These are phyloP conservation scores for Onchidella celtica DNA, from an alignment of 2,888 invertebrate species.

Conservation along the genomic window DNA sequence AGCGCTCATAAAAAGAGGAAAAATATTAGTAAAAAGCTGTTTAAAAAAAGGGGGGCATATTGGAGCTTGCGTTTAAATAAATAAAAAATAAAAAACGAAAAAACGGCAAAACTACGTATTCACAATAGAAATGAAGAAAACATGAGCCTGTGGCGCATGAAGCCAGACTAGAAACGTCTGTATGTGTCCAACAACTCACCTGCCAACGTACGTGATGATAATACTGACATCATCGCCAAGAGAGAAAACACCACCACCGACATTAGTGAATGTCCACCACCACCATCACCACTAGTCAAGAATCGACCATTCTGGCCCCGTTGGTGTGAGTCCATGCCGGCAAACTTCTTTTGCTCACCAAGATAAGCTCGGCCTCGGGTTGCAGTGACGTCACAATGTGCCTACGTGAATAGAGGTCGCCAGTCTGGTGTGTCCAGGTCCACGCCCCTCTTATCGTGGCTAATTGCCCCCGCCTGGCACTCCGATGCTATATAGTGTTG, in stretches of 20 bases:
- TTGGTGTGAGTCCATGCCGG: conserved; percentile 8
- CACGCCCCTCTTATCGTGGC: conserved; percentile 32
- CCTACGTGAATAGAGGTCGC: not conserved
- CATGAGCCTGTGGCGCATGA: no score
- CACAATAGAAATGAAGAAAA: not conserved
- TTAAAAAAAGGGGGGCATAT: no score
- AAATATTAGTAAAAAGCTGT: no score
- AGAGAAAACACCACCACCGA: not conserved
- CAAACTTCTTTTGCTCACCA: not conserved
- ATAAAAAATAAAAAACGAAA: no score
- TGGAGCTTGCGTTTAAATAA: no score
- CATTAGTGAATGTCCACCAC: conserved; percentile 32
- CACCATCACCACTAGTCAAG: not conserved
- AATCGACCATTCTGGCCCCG: not conserved
- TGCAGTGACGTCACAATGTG: conserved; percentile 16
- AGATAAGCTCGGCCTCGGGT: conserved; percentile 1
- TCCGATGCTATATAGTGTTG: not conserved
- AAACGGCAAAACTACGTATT: no score
- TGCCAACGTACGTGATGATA: not conserved
- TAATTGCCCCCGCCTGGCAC: conserved; percentile 30
- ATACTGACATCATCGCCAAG: not conserved
- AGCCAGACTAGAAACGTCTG: no score
- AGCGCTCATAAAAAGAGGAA: no score
- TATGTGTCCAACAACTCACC: conserved; percentile 10
- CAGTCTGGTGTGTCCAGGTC: not conserved